phyloP scores from a whole-genome alignment of 2,888 invertebrate genomes.

The Campoplex nolae region DNA sequence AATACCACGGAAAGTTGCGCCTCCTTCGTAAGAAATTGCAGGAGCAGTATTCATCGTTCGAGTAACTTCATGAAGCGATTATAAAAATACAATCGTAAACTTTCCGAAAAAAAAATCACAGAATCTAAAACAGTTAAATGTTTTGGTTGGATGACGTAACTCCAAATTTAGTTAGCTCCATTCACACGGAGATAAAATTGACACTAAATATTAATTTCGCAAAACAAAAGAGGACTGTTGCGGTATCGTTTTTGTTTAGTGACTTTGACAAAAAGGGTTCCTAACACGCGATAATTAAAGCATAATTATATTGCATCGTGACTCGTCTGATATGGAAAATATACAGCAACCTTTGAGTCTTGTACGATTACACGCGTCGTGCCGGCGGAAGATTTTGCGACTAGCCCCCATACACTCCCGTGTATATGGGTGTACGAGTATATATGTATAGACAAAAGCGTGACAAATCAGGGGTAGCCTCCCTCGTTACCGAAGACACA shows the following conservation, averaged over 20 bases:
- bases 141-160: not conserved
- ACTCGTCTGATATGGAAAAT: constrained; percentile 62
- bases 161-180: constrained; percentile 13
- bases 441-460: constrained; percentile 27
- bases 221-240: constrained; percentile 31
- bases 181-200: not conserved
- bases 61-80: not conserved
- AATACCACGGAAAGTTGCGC: constrained; percentile 78
- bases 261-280: not conserved
- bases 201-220: not conserved
- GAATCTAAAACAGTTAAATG: not conserved
- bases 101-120: not conserved
- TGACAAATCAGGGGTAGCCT: constrained; percentile 54
- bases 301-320: constrained; percentile 53
- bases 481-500: constrained; percentile 66
- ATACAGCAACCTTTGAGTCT: constrained; percentile 1
- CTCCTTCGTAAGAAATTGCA: constrained; percentile 62
- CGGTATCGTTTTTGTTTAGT: not conserved
- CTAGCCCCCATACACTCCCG: constrained; percentile 3
- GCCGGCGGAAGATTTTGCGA: constrained; percentile 67
- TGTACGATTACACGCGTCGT: constrained; percentile 60
- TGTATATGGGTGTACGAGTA: not conserved
- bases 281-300: constrained; percentile 35
- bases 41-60: constrained; percentile 32
- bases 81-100: not conserved